Evolutionary conservation across 2,888 invertebrate genomes (phyloP).

Genomic region (Taphrorychus bicolor): DNA sequence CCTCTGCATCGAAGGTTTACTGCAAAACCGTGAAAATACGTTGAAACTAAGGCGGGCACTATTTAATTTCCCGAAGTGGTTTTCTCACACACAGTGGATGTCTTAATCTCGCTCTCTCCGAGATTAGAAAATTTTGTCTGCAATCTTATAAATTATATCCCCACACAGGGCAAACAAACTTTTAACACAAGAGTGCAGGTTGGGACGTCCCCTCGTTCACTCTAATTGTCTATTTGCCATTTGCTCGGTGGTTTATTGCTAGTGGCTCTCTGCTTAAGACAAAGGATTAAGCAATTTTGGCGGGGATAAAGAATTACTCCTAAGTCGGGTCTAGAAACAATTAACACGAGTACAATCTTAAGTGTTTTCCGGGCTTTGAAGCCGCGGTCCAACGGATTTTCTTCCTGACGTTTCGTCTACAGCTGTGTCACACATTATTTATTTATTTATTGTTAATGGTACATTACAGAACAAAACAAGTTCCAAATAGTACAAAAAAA

Average conservation of each 20-base stretch:
- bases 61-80: slow-evolving; percentile 8
- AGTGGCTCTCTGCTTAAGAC: neutral
- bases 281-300: neutral
- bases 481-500: too few relatives aligned
- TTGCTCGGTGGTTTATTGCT: neutral
- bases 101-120: slow-evolving; percentile 1
- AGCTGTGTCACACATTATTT: too few relatives aligned
- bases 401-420: too few relatives aligned
- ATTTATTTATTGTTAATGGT: too few relatives aligned
- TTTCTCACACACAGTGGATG: slow-evolving; percentile 1
- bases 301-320: neutral
- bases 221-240: neutral
- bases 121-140: slow-evolving; percentile 9
- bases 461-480: too few relatives aligned
- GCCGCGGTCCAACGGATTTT: too few relatives aligned
- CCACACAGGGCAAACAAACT: neutral
- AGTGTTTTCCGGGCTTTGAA: too few relatives aligned
- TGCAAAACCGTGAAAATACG: neutral
- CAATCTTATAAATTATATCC: slow-evolving; percentile 9
- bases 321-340: neutral
- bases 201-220: neutral
- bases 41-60: neutral
- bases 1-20: too few relatives aligned
- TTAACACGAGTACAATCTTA: neutral
- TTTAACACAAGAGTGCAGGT: neutral